These are phyloP conservation scores for Acanthosepion esculentum DNA, from an alignment of 2,888 invertebrate genomes.

Conservation along the genomic window DNA sequence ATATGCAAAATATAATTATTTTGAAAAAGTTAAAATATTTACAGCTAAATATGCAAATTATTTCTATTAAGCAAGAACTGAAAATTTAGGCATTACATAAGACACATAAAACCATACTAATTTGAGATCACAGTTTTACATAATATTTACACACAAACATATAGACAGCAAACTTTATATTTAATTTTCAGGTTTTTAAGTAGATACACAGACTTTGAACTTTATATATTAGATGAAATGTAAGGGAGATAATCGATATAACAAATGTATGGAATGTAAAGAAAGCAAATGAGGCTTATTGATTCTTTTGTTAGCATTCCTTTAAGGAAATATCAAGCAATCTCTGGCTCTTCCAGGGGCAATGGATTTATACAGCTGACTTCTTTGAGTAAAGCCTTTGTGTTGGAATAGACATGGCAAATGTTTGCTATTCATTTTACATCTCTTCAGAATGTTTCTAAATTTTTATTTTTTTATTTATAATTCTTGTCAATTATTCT, in stretches of 20 bases:
- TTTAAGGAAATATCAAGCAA: background rate
- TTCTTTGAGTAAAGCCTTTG: background rate
- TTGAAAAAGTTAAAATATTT: too few relatives aligned
- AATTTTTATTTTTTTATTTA: background rate
- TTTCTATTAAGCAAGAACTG: too few relatives aligned
- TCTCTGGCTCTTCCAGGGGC: background rate
- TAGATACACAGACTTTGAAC: too few relatives aligned
- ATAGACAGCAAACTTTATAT: too few relatives aligned
- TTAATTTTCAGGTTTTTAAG: too few relatives aligned
- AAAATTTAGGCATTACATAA: too few relatives aligned
- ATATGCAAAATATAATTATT: too few relatives aligned
- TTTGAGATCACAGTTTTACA: too few relatives aligned
- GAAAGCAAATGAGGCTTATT: background rate
- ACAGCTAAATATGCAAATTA: too few relatives aligned
- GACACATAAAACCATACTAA: too few relatives aligned
- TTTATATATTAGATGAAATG: background rate
- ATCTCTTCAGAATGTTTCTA: background rate
- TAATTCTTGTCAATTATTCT: background rate
- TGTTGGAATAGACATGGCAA: background rate
- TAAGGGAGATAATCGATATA: slow-evolving; percentile 12
- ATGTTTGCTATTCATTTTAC: background rate
- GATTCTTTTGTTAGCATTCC: background rate
- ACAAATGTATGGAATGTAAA: background rate
- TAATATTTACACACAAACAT: too few relatives aligned
- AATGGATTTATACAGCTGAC: background rate